Percentiles rank a stretch among this genome's conserved stretches.
Conservation (phyloP, 1,140 invertebrate genomes). For the Kradibia gibbosae region DNA sequence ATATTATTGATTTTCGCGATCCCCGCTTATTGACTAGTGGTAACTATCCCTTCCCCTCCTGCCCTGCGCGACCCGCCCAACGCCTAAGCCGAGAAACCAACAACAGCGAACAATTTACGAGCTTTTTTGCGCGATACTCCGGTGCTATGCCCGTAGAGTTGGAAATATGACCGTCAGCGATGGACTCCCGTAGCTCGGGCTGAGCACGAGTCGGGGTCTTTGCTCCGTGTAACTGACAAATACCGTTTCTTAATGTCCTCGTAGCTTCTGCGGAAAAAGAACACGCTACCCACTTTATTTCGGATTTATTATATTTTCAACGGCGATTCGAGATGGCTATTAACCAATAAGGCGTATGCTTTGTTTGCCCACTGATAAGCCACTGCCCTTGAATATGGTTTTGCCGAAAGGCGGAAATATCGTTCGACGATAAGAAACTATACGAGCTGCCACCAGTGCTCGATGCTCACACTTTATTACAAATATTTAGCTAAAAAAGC, state of each 20-base stretch:
- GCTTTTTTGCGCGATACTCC: background rate
- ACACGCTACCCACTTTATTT: background rate
- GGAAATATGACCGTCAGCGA: background rate
- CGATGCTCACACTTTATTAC: no score
- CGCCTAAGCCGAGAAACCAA: background rate
- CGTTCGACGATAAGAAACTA: no score
- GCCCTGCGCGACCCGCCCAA: background rate
- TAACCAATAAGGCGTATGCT: no score
- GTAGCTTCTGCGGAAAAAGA: background rate
- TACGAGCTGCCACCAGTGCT: no score
- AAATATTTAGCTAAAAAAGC: no score
- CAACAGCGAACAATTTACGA: background rate
- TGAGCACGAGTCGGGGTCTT: background rate
- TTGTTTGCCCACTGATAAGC: no score
- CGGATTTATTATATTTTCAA: background rate
- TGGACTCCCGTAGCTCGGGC: background rate
- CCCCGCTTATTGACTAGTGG: background rate
- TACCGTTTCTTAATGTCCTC: background rate
- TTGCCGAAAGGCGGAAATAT: no score
- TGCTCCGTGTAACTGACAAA: constrained; percentile 1
- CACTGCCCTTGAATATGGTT: no score
- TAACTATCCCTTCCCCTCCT: background rate
- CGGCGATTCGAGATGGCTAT: no score
- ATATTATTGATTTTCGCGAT: background rate
- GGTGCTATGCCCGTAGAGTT: background rate